Base-by-base conservation (phyloP, 2,797 vertebrate genomes). In the Eidolon dupreanum region DNA sequence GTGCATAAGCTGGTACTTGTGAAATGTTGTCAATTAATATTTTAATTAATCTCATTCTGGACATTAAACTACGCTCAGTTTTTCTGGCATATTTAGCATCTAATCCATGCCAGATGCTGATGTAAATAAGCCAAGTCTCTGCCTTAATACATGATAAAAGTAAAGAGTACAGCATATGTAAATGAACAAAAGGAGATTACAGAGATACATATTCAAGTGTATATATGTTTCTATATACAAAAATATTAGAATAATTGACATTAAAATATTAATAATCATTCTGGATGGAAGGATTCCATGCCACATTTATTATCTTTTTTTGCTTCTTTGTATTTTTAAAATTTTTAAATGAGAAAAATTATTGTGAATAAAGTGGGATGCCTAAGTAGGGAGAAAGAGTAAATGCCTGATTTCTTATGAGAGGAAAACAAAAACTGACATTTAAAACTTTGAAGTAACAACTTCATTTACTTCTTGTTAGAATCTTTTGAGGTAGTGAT, bases 241-340 rank as follows among this genome's bases (percentile, higher is more conserved):
- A 65, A 24, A 49, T 87, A 55, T 8, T 78, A 11, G 61, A 88
- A 41, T 41, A 78, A 36, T 53, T 15, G 36, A 10, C 46, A 87
- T 66, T n/a, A 82, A 59, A 92, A 31, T 94, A 68, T 49, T 41
- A 91, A 63, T 94, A n/a, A 20, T 92, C 31, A 74, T 73, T 93
- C 24, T 63, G n/a, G 43, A 17, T 88, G 49, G 55, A 90, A 96
- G 12, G 31, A 79, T 66, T 83, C 17, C 31, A 28, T 71, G 26
- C 24, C 93, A 26, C 36, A 46, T 71, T 95, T 78, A 59, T 88
- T 83, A 77, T 63, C 81, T 71, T 85, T 51, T 66, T 59, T 89
- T 85, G 53, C 61, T 61, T 86, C 59, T 81, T 59, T 75, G 24
- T 94, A 28, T 70, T 90, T 94, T 85, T 8, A 74, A 84, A 88